A percentile compares a stretch with the other conserved stretches of the same genome.
phyloP scores from a whole-genome alignment of 2,113 vertebrate genomes.

The Phaethon lepturus region DNA sequence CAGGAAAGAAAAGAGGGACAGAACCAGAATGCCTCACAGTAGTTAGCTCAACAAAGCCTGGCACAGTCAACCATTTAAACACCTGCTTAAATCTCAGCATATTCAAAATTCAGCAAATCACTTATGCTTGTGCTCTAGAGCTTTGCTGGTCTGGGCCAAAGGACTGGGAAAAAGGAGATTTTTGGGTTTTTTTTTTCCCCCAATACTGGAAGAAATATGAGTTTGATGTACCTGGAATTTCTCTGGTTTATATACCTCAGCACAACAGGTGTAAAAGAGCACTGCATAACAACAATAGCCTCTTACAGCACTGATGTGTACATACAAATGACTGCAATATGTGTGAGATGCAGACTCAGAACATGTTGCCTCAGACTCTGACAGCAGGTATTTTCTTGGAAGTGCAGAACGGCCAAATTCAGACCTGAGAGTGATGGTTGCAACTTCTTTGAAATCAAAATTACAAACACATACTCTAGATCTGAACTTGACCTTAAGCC shows the following conservation, averaged over 20 bases:
- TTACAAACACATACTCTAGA: neutral
- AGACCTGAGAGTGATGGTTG: neutral
- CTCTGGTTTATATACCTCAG: neutral
- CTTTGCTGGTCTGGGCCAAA: neutral
- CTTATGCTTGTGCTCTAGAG: neutral
- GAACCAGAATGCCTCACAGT: neutral
- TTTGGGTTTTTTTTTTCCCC: neutral
- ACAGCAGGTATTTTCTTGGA: neutral
- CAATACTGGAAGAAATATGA: neutral
- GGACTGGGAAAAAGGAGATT: neutral
- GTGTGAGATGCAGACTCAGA: neutral
- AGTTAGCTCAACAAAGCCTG: neutral
- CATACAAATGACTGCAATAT: neutral
- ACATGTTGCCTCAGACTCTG: fast-evolving
- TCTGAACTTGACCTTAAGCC: slow-evolving; percentile 2
- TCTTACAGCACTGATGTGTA: neutral
- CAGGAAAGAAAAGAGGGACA: neutral
- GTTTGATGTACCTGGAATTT: neutral
- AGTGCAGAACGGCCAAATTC: neutral
- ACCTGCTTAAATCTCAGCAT: neutral
- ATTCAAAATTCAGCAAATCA: neutral
- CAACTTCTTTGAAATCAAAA: neutral
- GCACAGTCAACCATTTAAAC: neutral
- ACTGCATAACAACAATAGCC: neutral
- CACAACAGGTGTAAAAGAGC: neutral